A percentile compares a stretch with the other conserved stretches of the same genome.
These are phyloP conservation scores for Acanthosepion pharaonis DNA, from an alignment of 2,888 invertebrate species.

Conservation along the genomic window DNA sequence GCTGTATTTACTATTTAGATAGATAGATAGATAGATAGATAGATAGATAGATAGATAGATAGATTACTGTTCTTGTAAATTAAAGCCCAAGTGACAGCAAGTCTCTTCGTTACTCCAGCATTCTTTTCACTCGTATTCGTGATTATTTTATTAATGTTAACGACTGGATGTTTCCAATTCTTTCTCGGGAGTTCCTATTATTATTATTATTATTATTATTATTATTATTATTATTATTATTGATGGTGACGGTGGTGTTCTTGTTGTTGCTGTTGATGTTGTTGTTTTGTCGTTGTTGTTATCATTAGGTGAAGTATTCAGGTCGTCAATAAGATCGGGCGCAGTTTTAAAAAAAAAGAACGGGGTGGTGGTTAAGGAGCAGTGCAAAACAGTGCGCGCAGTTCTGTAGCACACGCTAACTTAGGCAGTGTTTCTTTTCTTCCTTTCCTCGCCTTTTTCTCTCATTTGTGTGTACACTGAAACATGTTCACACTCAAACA, in stretches of 20 bases:
- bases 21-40: neutral
- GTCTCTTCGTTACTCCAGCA: neutral
- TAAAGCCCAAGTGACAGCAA: neutral
- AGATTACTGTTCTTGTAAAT: neutral
- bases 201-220: neutral
- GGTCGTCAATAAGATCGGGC: neutral
- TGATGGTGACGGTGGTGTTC: too few species aligned
- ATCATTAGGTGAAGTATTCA: neutral
- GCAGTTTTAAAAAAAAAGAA: neutral
- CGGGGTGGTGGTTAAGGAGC: neutral
- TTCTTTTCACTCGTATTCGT: neutral
- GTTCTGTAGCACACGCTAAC: neutral
- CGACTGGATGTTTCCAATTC: neutral
- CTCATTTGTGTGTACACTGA: neutral
- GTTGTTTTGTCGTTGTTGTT: neutral
- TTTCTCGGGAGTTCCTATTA: too few species aligned
- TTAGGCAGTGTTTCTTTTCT: neutral
- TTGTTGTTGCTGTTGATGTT: too few species aligned
- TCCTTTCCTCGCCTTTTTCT: neutral
- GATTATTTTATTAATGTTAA: neutral
- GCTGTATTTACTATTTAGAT: too few species aligned
- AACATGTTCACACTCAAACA: neutral
- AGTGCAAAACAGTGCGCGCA: neutral
- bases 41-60: neutral
- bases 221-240: neutral